phyloP scores from a whole-genome alignment of 92 coral and sea anemone species.

The Palythoa caribaeorum region DNA sequence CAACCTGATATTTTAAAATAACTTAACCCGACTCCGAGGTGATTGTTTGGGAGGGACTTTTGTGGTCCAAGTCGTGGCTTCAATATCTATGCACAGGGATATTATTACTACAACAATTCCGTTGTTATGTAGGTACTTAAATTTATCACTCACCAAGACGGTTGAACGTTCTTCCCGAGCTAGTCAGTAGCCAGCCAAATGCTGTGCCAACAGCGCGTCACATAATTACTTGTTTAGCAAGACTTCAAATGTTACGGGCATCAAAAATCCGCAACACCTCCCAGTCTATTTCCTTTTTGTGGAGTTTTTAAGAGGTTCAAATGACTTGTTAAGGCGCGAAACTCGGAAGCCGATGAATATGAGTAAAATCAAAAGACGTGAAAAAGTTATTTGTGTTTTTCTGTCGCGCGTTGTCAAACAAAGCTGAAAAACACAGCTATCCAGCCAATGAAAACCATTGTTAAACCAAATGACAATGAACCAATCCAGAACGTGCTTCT shows the following conservation, averaged over 20 bases:
- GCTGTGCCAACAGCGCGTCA: too few relatives aligned
- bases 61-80: too few relatives aligned
- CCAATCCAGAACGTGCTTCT: slow-evolving; percentile 32
- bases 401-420: slow-evolving; percentile 52
- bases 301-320: background rate
- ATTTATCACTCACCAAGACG: too few relatives aligned
- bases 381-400: background rate
- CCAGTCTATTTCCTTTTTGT: background rate
- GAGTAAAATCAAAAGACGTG: background rate
- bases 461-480: slow-evolving; percentile 4
- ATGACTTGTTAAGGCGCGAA: slow-evolving; percentile 11
- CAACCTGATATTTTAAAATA: too few relatives aligned
- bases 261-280: background rate
- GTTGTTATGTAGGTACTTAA: too few relatives aligned
- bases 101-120: too few relatives aligned
- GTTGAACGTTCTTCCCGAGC: too few relatives aligned
- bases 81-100: too few relatives aligned
- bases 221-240: too few relatives aligned
- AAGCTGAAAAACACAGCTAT: slow-evolving; percentile 33
- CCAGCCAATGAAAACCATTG: slow-evolving; percentile 49
- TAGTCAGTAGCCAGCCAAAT: too few relatives aligned
- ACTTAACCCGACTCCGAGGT: too few relatives aligned
- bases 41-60: too few relatives aligned
- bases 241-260: background rate
- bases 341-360: slow-evolving; percentile 4